Evolutionary conservation across 2,113 vertebrate genomes (phyloP).

Genomic region (Ailuropoda melanoleuca): DNA sequence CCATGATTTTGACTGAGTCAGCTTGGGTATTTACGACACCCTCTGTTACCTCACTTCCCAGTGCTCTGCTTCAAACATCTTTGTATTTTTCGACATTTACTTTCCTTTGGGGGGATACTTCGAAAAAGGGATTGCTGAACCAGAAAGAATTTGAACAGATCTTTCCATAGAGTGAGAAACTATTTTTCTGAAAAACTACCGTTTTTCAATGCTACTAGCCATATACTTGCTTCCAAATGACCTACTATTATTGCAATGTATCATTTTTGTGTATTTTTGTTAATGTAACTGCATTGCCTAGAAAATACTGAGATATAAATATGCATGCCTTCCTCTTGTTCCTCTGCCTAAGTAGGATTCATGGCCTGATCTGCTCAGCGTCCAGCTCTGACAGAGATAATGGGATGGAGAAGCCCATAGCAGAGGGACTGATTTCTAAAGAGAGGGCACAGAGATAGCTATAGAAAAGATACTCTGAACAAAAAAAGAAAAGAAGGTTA

Average conservation of each 20-base stretch:
- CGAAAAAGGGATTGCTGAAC: slow-evolving; percentile 51
- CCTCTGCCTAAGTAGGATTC: not conserved
- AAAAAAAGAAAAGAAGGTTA: not conserved
- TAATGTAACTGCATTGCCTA: not conserved
- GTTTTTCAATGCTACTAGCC: not conserved
- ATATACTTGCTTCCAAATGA: slow-evolving; percentile 24
- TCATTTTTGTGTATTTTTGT: not conserved
- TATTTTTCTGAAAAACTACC: slow-evolving; percentile 3
- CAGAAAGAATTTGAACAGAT: slow-evolving; percentile 24
- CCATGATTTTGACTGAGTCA: not conserved
- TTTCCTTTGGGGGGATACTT: slow-evolving; percentile 34
- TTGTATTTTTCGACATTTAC: slow-evolving; percentile 12
- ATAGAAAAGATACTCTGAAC: not conserved
- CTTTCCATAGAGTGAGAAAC: not conserved
- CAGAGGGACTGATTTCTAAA: not conserved
- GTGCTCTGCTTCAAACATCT: not conserved
- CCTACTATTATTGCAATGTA: not conserved
- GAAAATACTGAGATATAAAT: not conserved
- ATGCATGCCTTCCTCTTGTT: not conserved
- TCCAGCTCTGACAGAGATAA: not conserved
- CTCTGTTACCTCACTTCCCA: not conserved
- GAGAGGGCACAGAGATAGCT: not conserved
- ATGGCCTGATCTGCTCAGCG: not conserved
- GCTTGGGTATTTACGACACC: not conserved
- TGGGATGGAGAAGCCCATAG: not conserved